Evolutionary conservation across 1,140 invertebrate species (phyloP).

Genomic region (Probaryconus sp.): DNA sequence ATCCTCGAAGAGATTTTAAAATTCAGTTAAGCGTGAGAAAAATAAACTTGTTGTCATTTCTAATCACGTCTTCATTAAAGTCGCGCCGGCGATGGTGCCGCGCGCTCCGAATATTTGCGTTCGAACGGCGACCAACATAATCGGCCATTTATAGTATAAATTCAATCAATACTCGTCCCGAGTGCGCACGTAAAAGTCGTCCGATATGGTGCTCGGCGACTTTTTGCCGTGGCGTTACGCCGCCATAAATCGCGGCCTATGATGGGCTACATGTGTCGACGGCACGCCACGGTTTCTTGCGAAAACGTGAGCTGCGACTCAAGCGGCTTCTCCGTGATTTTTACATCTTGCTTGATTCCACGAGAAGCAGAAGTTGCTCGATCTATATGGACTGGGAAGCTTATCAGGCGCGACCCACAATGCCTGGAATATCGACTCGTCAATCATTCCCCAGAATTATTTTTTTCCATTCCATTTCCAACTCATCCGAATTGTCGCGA

Average conservation of each 20-base stretch:
- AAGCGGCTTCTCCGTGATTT: conserved; percentile 66
- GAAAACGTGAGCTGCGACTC: conserved; percentile 70
- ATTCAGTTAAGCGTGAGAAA: no score
- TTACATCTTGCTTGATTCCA: conserved; percentile 72
- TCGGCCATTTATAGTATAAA: conserved; percentile 72
- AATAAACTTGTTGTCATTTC: conserved; percentile 61
- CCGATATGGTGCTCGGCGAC: conserved; percentile 64
- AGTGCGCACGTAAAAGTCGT: conserved; percentile 53
- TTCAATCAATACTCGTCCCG: conserved; percentile 71
- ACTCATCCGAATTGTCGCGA: no score
- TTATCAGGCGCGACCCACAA: conserved; percentile 1
- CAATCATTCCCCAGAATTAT: conserved; percentile 5
- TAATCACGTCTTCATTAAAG: conserved; percentile 69
- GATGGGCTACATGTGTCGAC: conserved; percentile 76
- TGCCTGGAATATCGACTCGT: conserved; percentile 1
- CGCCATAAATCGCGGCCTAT: conserved; percentile 75
- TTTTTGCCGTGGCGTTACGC: conserved; percentile 63
- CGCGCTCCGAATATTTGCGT: conserved; percentile 39
- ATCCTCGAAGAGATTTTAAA: no score
- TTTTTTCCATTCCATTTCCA: no score
- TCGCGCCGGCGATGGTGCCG: conserved; percentile 10
- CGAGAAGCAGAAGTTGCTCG: conserved; percentile 6
- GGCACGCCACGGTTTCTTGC: conserved; percentile 73
- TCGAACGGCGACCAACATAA: conserved; percentile 58
- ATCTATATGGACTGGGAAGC: conserved; percentile 7